These are phyloP conservation scores for Trinectes maculatus DNA, from an alignment of 2,113 vertebrate species.

Conservation along the genomic window DNA sequence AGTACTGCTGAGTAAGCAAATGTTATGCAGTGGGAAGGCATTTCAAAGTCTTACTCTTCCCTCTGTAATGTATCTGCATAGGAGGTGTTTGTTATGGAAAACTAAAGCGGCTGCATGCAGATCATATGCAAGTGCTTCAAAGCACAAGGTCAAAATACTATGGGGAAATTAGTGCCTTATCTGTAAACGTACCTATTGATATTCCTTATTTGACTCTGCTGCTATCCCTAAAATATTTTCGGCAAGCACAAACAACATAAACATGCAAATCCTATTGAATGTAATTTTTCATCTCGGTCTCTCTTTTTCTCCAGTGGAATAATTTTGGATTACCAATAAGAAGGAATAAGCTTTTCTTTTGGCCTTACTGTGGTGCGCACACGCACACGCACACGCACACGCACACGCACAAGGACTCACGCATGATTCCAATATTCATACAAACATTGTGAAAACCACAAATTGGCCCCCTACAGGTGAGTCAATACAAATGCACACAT, in stretches of 20 bases:
- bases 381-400: constrained; percentile 7
- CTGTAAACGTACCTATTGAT: constrained; percentile 70
- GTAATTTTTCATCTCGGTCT: constrained; percentile 44
- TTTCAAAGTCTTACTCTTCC: constrained; percentile 75
- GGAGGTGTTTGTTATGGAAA: constrained; percentile 76
- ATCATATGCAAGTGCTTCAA: constrained; percentile 67
- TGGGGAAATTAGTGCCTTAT: constrained; percentile 67
- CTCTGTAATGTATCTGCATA: constrained; percentile 72
- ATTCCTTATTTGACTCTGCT: constrained; percentile 54
- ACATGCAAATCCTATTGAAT: constrained; percentile 66
- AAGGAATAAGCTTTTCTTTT: constrained; percentile 38
- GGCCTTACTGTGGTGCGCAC: constrained; percentile 33
- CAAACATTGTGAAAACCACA: constrained; percentile 28
- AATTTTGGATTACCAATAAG: constrained; percentile 67
- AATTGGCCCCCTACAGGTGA: constrained; percentile 14
- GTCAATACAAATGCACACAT: constrained; percentile 23
- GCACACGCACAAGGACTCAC: constrained; percentile 1
- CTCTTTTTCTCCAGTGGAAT: constrained; percentile 57
- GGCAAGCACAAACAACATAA: constrained; percentile 65
- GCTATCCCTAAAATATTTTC: constrained; percentile 57
- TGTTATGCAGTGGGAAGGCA: constrained; percentile 67
- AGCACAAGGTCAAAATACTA: constrained; percentile 77
- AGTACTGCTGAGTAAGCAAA: constrained; percentile 80
- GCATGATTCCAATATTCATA: constrained; percentile 23
- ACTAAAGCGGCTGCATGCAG: constrained; percentile 73